These are phyloP conservation scores for Drepana falcataria DNA, from an alignment of 2,888 invertebrate species.

Conservation along the genomic window DNA sequence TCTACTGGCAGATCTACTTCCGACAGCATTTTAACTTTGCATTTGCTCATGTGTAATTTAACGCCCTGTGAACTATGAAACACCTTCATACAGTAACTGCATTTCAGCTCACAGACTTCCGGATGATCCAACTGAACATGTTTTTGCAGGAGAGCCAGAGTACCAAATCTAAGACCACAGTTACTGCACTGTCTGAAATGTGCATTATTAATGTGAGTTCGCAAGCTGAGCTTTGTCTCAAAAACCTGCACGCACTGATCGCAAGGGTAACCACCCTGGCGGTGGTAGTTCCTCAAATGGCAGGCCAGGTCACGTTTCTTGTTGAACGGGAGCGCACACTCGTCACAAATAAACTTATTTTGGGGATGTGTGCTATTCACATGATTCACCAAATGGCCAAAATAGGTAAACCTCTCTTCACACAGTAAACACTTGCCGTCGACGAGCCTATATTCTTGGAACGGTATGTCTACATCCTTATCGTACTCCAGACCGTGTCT, in stretches of 20 bases:
- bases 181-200: constrained; percentile 52
- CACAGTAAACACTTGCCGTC: constrained; percentile 53
- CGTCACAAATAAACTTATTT: constrained; percentile 50
- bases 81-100: constrained; percentile 51
- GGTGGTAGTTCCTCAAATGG: constrained; percentile 49
- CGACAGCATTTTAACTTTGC: constrained; percentile 38
- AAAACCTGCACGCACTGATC: constrained; percentile 45
- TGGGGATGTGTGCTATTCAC: constrained; percentile 48
- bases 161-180: constrained; percentile 44
- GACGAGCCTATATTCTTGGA: constrained; percentile 47
- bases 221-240: constrained; percentile 27
- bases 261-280: constrained; percentile 49
- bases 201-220: constrained; percentile 41
- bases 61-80: constrained; percentile 49
- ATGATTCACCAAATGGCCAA: constrained; percentile 51
- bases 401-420: constrained; percentile 46
- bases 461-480: constrained; percentile 42
- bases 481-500: constrained; percentile 56
- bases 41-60: constrained; percentile 48
- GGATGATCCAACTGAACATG: constrained; percentile 51
- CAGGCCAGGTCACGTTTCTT: constrained; percentile 49
- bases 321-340: constrained; percentile 51
- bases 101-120: constrained; percentile 40
- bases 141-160: constrained; percentile 39
- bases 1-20: constrained; percentile 18